These are phyloP conservation scores for Artibeus jamaicensis DNA, from an alignment of 2,797 vertebrate species.

Conservation along the genomic window DNA sequence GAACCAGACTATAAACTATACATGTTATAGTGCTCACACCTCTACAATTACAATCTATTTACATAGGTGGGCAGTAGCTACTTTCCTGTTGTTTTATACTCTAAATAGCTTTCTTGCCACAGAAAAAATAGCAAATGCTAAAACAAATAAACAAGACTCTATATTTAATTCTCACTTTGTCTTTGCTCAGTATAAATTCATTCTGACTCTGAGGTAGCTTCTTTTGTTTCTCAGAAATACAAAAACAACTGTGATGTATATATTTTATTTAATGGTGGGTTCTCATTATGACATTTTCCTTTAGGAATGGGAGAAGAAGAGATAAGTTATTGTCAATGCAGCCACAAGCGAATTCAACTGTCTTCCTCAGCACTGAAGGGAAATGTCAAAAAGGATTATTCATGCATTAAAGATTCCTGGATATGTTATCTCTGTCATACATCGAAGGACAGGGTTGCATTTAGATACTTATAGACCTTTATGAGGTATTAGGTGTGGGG, in stretches of 20 bases:
- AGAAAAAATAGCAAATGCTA: conserved; percentile 28
- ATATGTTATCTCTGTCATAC: conserved; percentile 10
- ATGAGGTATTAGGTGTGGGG: background rate
- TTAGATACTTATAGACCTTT: conserved; percentile 41
- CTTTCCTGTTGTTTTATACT: background rate
- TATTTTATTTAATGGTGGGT: conserved; percentile 53
- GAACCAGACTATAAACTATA: background rate
- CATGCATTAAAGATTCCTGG: conserved; percentile 27
- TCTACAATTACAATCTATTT: background rate
- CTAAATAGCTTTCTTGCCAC: conserved; percentile 6
- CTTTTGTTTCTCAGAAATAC: conserved; percentile 51
- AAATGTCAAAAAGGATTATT: conserved; percentile 70
- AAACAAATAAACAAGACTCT: conserved; percentile 41
- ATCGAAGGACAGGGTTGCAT: background rate
- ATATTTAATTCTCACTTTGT: conserved; percentile 33
- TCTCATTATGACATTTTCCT: conserved; percentile 66
- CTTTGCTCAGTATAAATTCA: conserved; percentile 55
- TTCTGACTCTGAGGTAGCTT: conserved; percentile 53
- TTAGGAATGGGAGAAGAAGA: conserved; percentile 57
- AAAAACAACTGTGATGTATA: conserved; percentile 37
- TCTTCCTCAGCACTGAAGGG: conserved; percentile 48
- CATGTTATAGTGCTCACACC: background rate
- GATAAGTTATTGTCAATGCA: conserved; percentile 52
- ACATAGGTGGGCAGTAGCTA: background rate
- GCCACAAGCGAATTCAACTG: conserved; percentile 60